Conservation (phyloP, 2,888 invertebrate genomes). For the Drosophila borborema region DNA sequence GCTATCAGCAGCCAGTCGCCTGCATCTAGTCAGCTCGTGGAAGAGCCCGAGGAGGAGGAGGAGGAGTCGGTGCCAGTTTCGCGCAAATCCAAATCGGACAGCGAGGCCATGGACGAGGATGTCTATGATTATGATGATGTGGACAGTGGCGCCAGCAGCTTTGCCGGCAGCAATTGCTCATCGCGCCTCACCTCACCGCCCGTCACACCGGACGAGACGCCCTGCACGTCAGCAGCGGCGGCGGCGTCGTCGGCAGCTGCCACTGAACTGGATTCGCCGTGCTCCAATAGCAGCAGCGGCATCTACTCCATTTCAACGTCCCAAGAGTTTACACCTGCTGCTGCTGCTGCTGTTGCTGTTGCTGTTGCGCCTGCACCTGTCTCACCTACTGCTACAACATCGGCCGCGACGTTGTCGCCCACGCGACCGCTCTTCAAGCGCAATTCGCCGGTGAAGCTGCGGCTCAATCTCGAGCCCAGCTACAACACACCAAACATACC, state of each 20-base stretch:
- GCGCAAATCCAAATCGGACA: constrained; percentile 71
- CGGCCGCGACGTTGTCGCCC: constrained; percentile 57
- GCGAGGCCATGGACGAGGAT: constrained; percentile 78
- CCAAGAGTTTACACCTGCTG: constrained; percentile 22
- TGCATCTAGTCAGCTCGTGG: constrained; percentile 67
- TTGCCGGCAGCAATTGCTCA: constrained; percentile 77
- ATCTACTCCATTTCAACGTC: constrained; percentile 44
- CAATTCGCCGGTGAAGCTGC: constrained; percentile 81
- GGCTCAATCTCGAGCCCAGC: constrained; percentile 79
- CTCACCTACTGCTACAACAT: constrained; percentile 23
- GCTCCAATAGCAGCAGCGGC: constrained; percentile 64
- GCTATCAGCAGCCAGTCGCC: constrained; percentile 24
- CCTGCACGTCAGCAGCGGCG: constrained; percentile 65
- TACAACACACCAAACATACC: constrained; percentile 73
- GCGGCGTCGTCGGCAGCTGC: constrained; percentile 43
- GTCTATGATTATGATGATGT: constrained; percentile 73
- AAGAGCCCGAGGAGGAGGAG: constrained; percentile 63
- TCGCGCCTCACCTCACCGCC: constrained; percentile 83
- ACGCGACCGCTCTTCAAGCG: constrained; percentile 79
- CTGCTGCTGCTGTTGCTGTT: constrained; percentile 16
- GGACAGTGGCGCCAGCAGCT: constrained; percentile 72
- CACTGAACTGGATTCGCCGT: constrained; percentile 69
- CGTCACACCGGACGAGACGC: constrained; percentile 78
- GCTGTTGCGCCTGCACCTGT: constrained; percentile 33
- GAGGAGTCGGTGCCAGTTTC: constrained; percentile 37